Base-by-base conservation (phyloP, 2,113 vertebrate species). In the Bubo scandiacus region DNA sequence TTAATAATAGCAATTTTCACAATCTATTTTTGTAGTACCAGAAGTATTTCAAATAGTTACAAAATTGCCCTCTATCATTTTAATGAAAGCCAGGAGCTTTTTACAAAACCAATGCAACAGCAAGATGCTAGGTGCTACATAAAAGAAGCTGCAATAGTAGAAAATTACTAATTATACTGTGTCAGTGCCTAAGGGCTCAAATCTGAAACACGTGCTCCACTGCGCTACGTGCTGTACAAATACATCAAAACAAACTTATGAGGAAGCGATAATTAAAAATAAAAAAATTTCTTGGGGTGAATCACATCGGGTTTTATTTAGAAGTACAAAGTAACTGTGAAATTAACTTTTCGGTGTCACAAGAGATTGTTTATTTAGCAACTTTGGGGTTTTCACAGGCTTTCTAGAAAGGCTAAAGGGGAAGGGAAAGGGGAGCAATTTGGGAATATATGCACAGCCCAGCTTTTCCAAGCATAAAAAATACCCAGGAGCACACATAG, bases 401-500 rank as follows among this genome's bases (percentile, higher is more conserved):
- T 86, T 58, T 52, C 23, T 29, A 26, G 26, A 57, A 57, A 63
- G 36, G 36, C 30, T 63, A 30, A 78, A 26, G 1, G 26, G 21
- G n/a, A 78, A 26, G 29, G 9, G 20, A 17, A 45, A 20, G 6
- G 27, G 42, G 12, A 19, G 7, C 2, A 6, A 30, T 21, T 12
- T 45, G 29, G 74, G 23, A 40, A 26, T 6, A 45, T 1, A 13
- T 1, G 3, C 29, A 71, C 25, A 65, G 32, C 38, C 13, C n/a
- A 26, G 29, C 34, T 47, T 30, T 27, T 30, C 59, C 67, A 74
- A 32, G 74, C 22, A 10, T 8, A 32, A 43, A 66, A 43, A 32
- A 47, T 5, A 34, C 25, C 2, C 66, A 63, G 81, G 26, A 51
- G 25, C 40, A 32, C 20, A 15, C 0, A 0, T 22, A 15, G 9